Evolutionary conservation across 2,113 vertebrate genomes (phyloP), one percentile per base, ranked within the genome.

Genomic region (Puffinus mauretanicus): DNA sequence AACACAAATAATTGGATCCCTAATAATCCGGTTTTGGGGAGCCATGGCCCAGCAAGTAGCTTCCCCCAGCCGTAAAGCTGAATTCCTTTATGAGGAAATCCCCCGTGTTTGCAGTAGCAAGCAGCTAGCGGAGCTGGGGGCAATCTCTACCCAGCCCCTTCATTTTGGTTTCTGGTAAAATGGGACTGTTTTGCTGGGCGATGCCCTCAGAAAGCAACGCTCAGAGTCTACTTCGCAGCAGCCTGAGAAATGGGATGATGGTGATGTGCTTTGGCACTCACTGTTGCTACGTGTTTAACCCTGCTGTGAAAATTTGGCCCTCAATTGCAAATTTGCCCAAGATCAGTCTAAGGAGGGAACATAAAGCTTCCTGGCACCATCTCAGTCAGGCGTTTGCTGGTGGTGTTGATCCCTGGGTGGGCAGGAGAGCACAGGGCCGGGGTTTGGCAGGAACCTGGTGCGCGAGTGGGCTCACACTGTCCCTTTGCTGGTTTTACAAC

Each of bases 101-200:
- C 1, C 9, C 2, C 0, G 2, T n/a, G 64, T 67, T 24, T 25
- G 55, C 6, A 10, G 29, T 3, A 60, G 51, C 20, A 18, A 46
- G 64, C 40, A 38, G 49, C 24, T 12, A 26, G 29, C 0, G 0
- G 49, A 44, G n/a, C 27, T 10, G 34, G n/a, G 47, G 32, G 13
- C 44, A 16, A 3, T 20, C 40, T 65, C 34, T 66, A 8, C 57
- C 36, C 40, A 69, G 49, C 8, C 4, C 38, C 65, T 58, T 58
- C 32, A 6, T 9, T 86, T 34, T 40, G 40, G 11, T 36, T 55
- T 51, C 69, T 52, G 34, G 44, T 55, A 36, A 58, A 73, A 36
- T 15, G 0, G 0, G 38, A 2, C 16, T 9, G 20, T 14, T 84
- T 25, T 40, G 38, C 42, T 65, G 76, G 58, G 17, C 0, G 1